Evolutionary conservation across 2,888 invertebrate genomes (phyloP), one percentile per base, ranked within the genome.

Genomic region (Deilephila elpenor): DNA sequence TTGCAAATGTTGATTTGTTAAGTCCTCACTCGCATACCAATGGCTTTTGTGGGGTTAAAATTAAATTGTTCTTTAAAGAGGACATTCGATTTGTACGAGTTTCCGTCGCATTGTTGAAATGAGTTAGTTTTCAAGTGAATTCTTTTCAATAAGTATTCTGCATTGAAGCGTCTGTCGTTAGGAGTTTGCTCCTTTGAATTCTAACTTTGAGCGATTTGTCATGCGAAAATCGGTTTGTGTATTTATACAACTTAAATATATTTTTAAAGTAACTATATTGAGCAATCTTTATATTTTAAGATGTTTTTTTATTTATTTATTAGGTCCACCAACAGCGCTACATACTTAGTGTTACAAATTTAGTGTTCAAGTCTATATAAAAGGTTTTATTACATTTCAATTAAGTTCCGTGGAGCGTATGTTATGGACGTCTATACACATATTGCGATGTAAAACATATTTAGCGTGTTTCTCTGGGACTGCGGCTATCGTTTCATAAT

Each of bases 1-100:
- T 82, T 85, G 79, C 80, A 79, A 84, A 86, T 88, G 90, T 90
- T 91, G 92, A 92, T 92, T 92, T 90, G 90, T 86, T 84, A 87
- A 87, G 84, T 83, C 86, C 83, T 81, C 79, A 76, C 80, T 79
- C 77, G 93, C 90, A 93, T 93, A 91, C 89, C 83, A 88, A 92
- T 88, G 79, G 79, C 78, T 75, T 80, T 74, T 76, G 74, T 75
- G 73, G 84, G 82, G 80, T 85, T 83, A 80, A 87, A 88, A 87
- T 88, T 83, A 86, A 88, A 86, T 88, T 84, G 79, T 83, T 78
- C 76, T 79, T 75, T 78, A 76, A 80, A 83, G 83, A 80, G 74
- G 77, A 78, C 78, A 79, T 79, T 78, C 61, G 78, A 78, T 79
- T 82, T 78, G 71, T 60, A 72, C 71, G 80, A 80, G 79, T 75